phyloP scores from a whole-genome alignment of 2,888 invertebrate species.

The Megastigmus dorsalis region DNA sequence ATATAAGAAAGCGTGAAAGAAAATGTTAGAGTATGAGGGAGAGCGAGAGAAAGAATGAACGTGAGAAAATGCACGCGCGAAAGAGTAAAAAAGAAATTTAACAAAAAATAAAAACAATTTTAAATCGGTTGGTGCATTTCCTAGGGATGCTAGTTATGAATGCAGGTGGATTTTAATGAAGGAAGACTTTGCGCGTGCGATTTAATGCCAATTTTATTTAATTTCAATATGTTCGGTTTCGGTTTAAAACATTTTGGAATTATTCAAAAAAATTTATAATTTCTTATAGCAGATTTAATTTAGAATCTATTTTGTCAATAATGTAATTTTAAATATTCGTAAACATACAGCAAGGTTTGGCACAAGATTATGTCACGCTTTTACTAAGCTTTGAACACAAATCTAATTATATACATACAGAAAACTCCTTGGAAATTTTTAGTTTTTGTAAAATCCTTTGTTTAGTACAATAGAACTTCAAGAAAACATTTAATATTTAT shows the following conservation, averaged over 20 bases:
- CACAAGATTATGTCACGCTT: constrained; percentile 34
- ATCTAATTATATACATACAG: constrained; percentile 21
- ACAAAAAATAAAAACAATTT: constrained; percentile 56
- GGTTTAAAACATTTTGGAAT: no score
- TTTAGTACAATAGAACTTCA: no score
- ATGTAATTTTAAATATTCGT: constrained; percentile 20
- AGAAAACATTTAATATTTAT: no score
- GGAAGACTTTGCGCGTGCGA: constrained; percentile 67
- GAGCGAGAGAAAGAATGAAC: constrained; percentile 24
- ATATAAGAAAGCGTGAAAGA: constrained; percentile 42
- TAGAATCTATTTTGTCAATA: constrained; percentile 4
- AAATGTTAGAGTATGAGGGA: constrained; percentile 26
- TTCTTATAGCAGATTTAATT: not conserved
- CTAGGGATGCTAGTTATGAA: constrained; percentile 61
- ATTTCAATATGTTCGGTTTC: no score
- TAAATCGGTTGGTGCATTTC: constrained; percentile 64
- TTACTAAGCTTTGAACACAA: constrained; percentile 8
- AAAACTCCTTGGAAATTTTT: not conserved
- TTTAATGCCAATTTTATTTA: no score
- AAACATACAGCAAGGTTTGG: constrained; percentile 29
- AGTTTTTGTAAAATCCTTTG: no score
- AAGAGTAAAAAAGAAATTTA: constrained; percentile 39
- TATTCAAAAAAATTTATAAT: constrained; percentile 1
- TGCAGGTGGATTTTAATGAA: constrained; percentile 55
- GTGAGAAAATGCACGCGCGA: constrained; percentile 23